A percentile compares a stretch with the other conserved stretches of the same genome.
Evolutionary conservation across 1,140 invertebrate genomes (phyloP).

Genomic region (Drosophila equinoxialis): DNA sequence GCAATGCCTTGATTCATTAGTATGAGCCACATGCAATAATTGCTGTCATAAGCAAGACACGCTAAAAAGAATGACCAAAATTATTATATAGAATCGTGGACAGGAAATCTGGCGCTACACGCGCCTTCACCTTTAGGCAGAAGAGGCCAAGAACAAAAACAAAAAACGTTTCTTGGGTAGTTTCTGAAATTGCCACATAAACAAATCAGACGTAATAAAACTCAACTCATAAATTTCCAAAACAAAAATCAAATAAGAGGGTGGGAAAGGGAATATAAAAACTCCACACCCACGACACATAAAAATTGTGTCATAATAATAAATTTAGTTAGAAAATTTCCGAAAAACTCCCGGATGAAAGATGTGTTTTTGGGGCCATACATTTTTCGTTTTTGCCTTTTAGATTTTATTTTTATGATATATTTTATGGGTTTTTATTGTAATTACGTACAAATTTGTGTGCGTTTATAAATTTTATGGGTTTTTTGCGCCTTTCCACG

Average conservation of each 20-base stretch:
- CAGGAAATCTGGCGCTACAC: slow-evolving; percentile 76
- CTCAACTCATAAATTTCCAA: slow-evolving; percentile 72
- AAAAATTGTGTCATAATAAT: slow-evolving; percentile 78
- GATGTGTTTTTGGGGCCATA: slow-evolving; percentile 10
- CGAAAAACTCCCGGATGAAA: slow-evolving; percentile 37
- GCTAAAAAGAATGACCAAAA: slow-evolving; percentile 17
- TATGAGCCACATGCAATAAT: slow-evolving; percentile 54
- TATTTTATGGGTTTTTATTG: slow-evolving; percentile 77
- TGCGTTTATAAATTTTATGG: slow-evolving; percentile 61
- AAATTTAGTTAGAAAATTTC: slow-evolving; percentile 61
- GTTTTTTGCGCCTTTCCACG: slow-evolving; percentile 56
- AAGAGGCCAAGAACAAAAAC: neutral
- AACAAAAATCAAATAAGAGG: slow-evolving; percentile 37
- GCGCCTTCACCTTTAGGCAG: slow-evolving; percentile 37
- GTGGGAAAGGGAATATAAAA: slow-evolving; percentile 14
- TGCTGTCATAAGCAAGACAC: slow-evolving; percentile 41
- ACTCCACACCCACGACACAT: slow-evolving; percentile 51
- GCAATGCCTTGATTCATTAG: slow-evolving; percentile 34
- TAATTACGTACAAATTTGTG: slow-evolving; percentile 77
- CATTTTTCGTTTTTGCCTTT: slow-evolving; percentile 39
- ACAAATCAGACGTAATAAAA: slow-evolving; percentile 73
- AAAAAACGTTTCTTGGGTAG: slow-evolving; percentile 16
- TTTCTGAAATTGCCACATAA: slow-evolving; percentile 57
- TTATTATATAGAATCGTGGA: slow-evolving; percentile 45
- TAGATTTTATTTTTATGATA: slow-evolving; percentile 60